These are phyloP conservation scores for Erithacus rubecula DNA, from an alignment of 2,797 vertebrate species.

Conservation along the genomic window DNA sequence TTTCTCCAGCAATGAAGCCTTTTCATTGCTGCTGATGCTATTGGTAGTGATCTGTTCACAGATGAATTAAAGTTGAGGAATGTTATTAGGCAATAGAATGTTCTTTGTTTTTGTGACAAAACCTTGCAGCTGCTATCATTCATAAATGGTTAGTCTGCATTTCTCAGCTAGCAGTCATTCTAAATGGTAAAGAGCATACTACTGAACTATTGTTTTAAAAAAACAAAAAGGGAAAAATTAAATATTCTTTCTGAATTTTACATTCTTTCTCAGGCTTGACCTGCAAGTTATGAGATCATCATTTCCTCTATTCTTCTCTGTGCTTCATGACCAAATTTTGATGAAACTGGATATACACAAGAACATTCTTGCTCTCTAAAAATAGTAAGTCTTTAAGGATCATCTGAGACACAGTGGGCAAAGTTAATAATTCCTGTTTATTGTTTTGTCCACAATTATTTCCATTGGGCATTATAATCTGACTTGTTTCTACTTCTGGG, in stretches of 20 bases:
- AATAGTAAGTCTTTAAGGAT: background rate
- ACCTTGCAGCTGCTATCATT: background rate
- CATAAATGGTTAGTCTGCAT: background rate
- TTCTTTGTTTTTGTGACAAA: background rate
- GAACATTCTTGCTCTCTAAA: background rate
- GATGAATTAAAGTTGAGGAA: background rate
- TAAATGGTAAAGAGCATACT: background rate
- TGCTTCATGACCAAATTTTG: background rate
- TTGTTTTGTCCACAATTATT: background rate
- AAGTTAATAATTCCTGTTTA: background rate
- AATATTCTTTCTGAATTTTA: background rate
- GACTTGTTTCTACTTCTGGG: background rate
- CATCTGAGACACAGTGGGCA: background rate
- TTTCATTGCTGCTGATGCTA: background rate
- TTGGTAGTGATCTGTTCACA: background rate
- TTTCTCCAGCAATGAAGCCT: background rate
- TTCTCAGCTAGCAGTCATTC: background rate
- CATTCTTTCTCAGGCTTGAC: conserved; percentile 25
- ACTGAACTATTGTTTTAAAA: background rate
- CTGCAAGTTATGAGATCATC: background rate
- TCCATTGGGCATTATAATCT: background rate
- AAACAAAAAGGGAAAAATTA: background rate
- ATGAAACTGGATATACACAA: background rate
- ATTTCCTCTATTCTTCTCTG: background rate
- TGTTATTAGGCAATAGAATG: background rate